Base-by-base conservation (phyloP, 1,140 invertebrate species). In the Catajapyx aquilonaris region DNA sequence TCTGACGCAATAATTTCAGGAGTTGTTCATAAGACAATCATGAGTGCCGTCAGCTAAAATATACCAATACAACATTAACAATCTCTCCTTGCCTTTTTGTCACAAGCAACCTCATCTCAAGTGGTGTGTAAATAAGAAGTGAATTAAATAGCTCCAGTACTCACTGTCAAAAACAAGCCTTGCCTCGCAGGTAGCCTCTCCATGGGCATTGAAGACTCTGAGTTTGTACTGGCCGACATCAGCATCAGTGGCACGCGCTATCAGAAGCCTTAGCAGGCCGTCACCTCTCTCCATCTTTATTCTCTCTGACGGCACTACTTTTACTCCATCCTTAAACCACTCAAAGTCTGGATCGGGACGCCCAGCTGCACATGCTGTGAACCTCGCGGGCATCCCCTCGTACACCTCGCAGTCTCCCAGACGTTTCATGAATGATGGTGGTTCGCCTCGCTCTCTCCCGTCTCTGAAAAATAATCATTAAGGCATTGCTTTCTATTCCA, bases 371-470 rank as follows among this genome's bases (percentile, higher is more conserved):
- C 84, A 87, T 20, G 84, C 85, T 11, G 84, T 90, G 52, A 91
- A 90, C 54, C 86, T 87, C 15, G 79, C 84, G 13, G 73, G 74
- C 75, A 87, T 85, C 5, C 81, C 78, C 47, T 76, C 73, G 52
- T 79, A 81, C 15, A 86, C 65, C 55, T 90, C 84, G 20, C 76
- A 77, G 53, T 88, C 83, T 0, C 81, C 83, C 41, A 90, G 80
- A 46, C 72, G 76, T 59, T 90, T 91, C 38, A 91, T 56, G 65
- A 90, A 90, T 2, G 73, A 69, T 15, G 86, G 84, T 1, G 81
- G 66, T 52, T 90, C 84, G 1, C 73, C 67, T 44, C 74, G 80
- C 44, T 76, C 68, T 43, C 64, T 67, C 41, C 70, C 73, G 39
- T 73, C 73, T 38, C 77, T 80, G 46, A 4, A 46, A 45, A n/a